These are phyloP conservation scores for Dendrolimus punctatus DNA, from an alignment of 1,140 invertebrate species.

Conservation along the genomic window DNA sequence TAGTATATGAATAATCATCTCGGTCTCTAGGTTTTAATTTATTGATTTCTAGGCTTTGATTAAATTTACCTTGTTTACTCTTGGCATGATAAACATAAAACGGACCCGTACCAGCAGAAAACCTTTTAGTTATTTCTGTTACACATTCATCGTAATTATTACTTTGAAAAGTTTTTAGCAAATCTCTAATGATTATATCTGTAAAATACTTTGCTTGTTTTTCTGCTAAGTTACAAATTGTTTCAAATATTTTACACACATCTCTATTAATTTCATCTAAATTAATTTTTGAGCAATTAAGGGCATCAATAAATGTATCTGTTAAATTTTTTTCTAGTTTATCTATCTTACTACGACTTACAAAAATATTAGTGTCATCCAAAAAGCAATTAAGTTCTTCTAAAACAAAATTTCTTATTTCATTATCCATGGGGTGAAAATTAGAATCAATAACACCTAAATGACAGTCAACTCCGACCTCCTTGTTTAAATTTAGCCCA, in stretches of 20 bases:
- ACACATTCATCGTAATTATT: conserved; percentile 1
- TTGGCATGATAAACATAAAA: conserved; percentile 2
- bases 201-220: conserved; percentile 10
- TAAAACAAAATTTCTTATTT: conserved; percentile 10
- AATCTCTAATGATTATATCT: conserved; percentile 8
- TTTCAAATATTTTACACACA: conserved; percentile 2
- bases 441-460: too few relatives aligned
- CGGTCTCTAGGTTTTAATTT: background rate
- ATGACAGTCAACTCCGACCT: background rate
- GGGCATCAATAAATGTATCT: conserved; percentile 5
- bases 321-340: conserved; percentile 7
- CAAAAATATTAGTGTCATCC: background rate
- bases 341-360: conserved; percentile 5
- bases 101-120: background rate
- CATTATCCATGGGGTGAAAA: conserved; percentile 4
- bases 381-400: conserved; percentile 9
- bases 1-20: conserved; percentile 2
- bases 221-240: conserved; percentile 3
- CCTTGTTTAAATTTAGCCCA: background rate
- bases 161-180: conserved; percentile 1
- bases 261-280: conserved; percentile 4
- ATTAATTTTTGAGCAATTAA: background rate
- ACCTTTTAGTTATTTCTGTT: background rate
- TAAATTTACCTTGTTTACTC: conserved; percentile 5
- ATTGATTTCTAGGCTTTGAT: background rate